Base-by-base conservation (phyloP, 2,113 vertebrate species). In the Trinectes maculatus region DNA sequence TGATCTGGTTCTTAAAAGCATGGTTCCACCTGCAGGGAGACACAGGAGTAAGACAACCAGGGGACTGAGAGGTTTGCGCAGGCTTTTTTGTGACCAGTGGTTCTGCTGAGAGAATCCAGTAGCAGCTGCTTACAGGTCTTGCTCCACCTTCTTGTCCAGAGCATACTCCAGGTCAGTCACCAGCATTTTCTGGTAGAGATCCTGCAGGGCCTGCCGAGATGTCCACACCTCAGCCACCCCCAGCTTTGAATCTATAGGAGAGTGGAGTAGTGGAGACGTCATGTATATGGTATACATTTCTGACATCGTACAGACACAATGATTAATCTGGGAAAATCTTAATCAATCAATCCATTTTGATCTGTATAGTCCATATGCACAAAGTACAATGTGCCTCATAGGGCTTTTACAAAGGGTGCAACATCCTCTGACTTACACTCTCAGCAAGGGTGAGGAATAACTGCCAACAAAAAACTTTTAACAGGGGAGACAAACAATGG, bases 1-100 rank as follows among this genome's bases (percentile, higher is more conserved):
- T 99, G 90, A 99, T 99, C 92, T 99, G 98, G 93, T 99, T 99
- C 92, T 99, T 99, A 87, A 99, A 99, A 78, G 98, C 98, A 84
- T 99, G 97, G 89, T 99, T 99, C 98, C 98, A 99, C 83, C 98
- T 99, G 91, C 60, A 86, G 84, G 3, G 0, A 12, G 8, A 49
- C 8, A 49, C 33, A 8, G 5, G 3, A 8, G 47, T 28, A n/a
- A n/a, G 13, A n/a, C 0, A 13, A 2, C 8, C 7, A 5, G 25
- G 13, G 2, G 15, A 8, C 22, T 9, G 43, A 16, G 18, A 12
- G 1, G 2, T n/a, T 46, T 25, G n/a, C 29, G 28, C 65, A 11
- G 39, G 39, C 24, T 36, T 16, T 1, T 29, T 33, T 52, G 28
- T 10, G 26, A 6, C 15, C 4, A 1, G 49, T 10, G 39, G 39